Evolutionary conservation across 2,888 invertebrate genomes (phyloP).

Genomic region (Prenolepis imparis): DNA sequence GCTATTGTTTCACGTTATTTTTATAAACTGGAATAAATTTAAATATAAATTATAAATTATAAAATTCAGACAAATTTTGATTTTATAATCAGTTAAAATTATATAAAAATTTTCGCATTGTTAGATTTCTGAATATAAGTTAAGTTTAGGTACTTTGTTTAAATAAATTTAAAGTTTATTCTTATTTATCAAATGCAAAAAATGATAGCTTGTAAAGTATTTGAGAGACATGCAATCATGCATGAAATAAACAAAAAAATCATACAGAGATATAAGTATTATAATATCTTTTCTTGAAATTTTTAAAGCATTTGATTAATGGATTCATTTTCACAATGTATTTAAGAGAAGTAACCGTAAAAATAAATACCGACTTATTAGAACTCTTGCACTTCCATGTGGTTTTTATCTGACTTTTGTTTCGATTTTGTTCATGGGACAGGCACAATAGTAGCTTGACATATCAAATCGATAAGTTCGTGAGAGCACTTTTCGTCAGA

Average conservation of each 20-base stretch:
- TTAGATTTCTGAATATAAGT: no score
- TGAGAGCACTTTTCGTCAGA: slow-evolving; percentile 49
- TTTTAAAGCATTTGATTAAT: neutral
- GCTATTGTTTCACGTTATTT: neutral
- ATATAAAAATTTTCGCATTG: no score
- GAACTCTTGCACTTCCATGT: slow-evolving; percentile 17
- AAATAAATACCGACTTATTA: slow-evolving; percentile 53
- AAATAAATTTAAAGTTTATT: neutral
- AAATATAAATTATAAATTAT: no score
- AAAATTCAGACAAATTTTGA: no score
- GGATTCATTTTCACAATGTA: slow-evolving; percentile 9
- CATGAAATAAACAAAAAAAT: neutral
- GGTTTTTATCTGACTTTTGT: slow-evolving; percentile 35
- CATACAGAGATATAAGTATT: neutral
- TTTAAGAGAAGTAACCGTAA: slow-evolving; percentile 24
- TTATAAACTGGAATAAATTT: no score
- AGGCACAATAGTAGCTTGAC: slow-evolving; percentile 19
- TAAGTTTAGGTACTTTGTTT: no score
- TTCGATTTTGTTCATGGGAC: slow-evolving; percentile 44
- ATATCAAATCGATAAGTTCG: slow-evolving; percentile 59
- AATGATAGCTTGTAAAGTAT: neutral
- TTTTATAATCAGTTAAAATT: no score
- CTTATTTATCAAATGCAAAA: neutral
- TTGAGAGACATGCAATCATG: neutral
- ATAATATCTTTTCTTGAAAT: neutral